Evolutionary conservation across 2,888 invertebrate species (phyloP).

Genomic region (Aphodius sticticus): DNA sequence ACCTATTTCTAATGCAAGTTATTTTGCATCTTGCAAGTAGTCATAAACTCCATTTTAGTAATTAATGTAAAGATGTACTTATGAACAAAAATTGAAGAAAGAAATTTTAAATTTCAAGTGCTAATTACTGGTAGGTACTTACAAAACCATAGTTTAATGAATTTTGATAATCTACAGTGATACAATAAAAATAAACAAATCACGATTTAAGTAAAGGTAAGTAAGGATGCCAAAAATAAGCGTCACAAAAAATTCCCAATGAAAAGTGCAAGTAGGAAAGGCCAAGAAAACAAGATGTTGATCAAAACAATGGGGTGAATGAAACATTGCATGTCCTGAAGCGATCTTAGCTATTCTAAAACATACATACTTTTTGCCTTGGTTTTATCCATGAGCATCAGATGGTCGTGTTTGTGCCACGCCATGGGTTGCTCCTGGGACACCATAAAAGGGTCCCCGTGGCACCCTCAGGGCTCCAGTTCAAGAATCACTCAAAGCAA

Average conservation of each 20-base stretch:
- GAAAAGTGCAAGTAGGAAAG: not conserved
- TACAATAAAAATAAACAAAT: no score
- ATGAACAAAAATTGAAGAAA: no score
- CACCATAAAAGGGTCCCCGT: slow-evolving; percentile 52
- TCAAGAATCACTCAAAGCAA: slow-evolving; percentile 57
- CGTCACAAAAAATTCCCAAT: not conserved
- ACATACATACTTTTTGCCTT: slow-evolving; percentile 72
- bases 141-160: no score
- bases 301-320: not conserved
- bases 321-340: not conserved
- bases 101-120: no score
- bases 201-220: no score
- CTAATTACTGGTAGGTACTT: no score
- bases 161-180: no score
- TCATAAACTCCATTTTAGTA: no score
- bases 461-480: slow-evolving; percentile 70
- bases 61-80: no score
- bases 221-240: not conserved
- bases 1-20: no score
- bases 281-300: not conserved
- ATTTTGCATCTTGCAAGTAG: no score
- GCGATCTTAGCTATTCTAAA: not conserved
- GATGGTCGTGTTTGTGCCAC: slow-evolving; percentile 80
- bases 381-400: slow-evolving; percentile 76
- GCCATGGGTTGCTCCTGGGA: slow-evolving; percentile 67